A percentile compares a stretch with the other conserved stretches of the same genome.
Evolutionary conservation across 2,113 vertebrate genomes (phyloP).

Genomic region (Tor tambroides): DNA sequence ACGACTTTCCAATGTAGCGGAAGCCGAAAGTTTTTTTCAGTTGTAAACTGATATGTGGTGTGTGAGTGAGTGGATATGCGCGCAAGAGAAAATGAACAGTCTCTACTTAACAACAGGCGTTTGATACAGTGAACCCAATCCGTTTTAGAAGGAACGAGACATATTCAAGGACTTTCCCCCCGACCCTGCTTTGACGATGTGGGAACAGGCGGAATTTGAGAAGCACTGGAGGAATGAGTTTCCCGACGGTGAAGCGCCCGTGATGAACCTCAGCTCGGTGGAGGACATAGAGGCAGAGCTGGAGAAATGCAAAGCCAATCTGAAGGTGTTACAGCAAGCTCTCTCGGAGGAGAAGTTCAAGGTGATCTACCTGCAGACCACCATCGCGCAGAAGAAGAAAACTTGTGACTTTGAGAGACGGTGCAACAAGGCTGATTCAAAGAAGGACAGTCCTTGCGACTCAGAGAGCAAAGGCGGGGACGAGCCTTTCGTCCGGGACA

Average conservation of each 20-base stretch:
- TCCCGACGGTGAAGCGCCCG: slow-evolving; percentile 81
- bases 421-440: slow-evolving; percentile 48
- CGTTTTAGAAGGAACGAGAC: neutral
- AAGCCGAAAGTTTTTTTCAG: slow-evolving; percentile 62
- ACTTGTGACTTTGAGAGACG: slow-evolving; percentile 51
- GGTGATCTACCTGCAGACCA: slow-evolving; percentile 87
- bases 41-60: slow-evolving; percentile 7
- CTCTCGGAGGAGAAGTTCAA: slow-evolving; percentile 90
- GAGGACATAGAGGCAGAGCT: slow-evolving; percentile 84
- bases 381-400: slow-evolving; percentile 72
- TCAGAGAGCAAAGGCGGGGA: slow-evolving; percentile 38
- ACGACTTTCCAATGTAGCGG: slow-evolving; percentile 57
- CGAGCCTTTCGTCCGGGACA: slow-evolving; percentile 40
- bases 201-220: slow-evolving; percentile 86
- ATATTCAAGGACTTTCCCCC: neutral
- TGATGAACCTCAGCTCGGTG: slow-evolving; percentile 80
- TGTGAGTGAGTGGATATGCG: slow-evolving; percentile 1
- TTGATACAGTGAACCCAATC: neutral
- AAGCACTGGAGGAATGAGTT: slow-evolving; percentile 90
- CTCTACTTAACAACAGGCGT: slow-evolving; percentile 8
- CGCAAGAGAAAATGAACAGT: slow-evolving; percentile 53
- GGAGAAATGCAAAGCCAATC: slow-evolving; percentile 79
- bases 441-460: slow-evolving; percentile 38
- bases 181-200: slow-evolving; percentile 69
- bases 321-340: slow-evolving; percentile 83